phyloP scores from a whole-genome alignment of 1,140 invertebrate species.

The Amyelois transitella region DNA sequence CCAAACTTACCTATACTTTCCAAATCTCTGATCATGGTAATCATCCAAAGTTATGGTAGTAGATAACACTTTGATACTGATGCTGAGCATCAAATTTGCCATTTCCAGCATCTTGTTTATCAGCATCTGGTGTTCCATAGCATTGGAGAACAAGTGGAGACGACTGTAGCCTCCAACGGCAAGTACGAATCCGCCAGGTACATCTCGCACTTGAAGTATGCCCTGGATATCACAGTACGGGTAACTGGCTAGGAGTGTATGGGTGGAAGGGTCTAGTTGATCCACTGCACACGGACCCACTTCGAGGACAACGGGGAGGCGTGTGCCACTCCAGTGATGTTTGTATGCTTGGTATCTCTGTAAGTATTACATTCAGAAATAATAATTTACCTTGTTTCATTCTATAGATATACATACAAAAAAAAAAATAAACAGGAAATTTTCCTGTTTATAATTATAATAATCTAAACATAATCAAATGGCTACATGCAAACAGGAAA shows the following conservation, averaged over 20 bases:
- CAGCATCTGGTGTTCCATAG: constrained; percentile 88
- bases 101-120: constrained; percentile 89
- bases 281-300: constrained; percentile 92
- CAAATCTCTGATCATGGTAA: constrained; percentile 89
- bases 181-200: constrained; percentile 89
- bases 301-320: constrained; percentile 90
- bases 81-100: constrained; percentile 85
- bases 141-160: constrained; percentile 89
- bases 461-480: too few species aligned
- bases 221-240: constrained; percentile 85
- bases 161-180: constrained; percentile 91
- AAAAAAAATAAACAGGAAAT: too few species aligned
- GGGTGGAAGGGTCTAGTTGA: constrained; percentile 91
- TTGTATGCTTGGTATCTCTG: constrained; percentile 95
- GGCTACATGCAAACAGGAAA: too few species aligned
- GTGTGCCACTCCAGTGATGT: constrained; percentile 95
- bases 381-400: too few species aligned
- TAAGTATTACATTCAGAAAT: too few species aligned
- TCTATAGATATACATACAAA: too few species aligned
- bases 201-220: constrained; percentile 78
- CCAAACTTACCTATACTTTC: constrained; percentile 86
- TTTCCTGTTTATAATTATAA: too few species aligned
- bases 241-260: constrained; percentile 88
- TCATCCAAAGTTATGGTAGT: constrained; percentile 89
- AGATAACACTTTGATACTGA: constrained; percentile 88